Percentiles rank a stretch among this genome's conserved stretches.
Conservation (phyloP, 2,888 invertebrate genomes). For the Trachelus stipa region DNA sequence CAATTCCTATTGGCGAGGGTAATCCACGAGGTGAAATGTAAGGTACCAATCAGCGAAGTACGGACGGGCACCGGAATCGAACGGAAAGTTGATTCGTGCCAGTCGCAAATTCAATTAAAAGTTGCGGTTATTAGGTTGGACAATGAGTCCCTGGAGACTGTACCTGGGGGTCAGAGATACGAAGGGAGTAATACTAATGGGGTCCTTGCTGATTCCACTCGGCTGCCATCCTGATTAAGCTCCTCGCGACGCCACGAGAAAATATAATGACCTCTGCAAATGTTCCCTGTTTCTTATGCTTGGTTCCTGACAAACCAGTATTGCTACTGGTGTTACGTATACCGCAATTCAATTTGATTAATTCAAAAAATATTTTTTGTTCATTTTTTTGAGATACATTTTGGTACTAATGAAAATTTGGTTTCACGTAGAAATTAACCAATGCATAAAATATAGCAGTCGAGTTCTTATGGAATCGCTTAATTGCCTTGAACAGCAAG, state of each 20-base stretch:
- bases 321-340: not conserved
- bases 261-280: conserved; percentile 64
- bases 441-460: not conserved
- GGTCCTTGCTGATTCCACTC: conserved; percentile 65
- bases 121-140: conserved; percentile 64
- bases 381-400: not conserved
- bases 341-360: not conserved
- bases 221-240: conserved; percentile 65
- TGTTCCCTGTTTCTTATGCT: conserved; percentile 30
- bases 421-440: not conserved
- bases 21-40: not conserved
- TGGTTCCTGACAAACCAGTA: not conserved
- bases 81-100: conserved; percentile 56
- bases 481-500: not conserved
- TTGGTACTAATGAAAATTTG: not conserved
- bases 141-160: conserved; percentile 58
- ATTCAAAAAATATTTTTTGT: not conserved
- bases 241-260: conserved; percentile 62
- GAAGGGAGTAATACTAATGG: conserved; percentile 59
- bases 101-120: conserved; percentile 65
- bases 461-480: not conserved
- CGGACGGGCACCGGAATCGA: conserved; percentile 36
- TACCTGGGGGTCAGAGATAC: conserved; percentile 21
- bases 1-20: not conserved
- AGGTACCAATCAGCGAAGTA: conserved; percentile 18